Evolutionary conservation across 2,888 invertebrate species (phyloP).

Genomic region (Polyommatus icarus): DNA sequence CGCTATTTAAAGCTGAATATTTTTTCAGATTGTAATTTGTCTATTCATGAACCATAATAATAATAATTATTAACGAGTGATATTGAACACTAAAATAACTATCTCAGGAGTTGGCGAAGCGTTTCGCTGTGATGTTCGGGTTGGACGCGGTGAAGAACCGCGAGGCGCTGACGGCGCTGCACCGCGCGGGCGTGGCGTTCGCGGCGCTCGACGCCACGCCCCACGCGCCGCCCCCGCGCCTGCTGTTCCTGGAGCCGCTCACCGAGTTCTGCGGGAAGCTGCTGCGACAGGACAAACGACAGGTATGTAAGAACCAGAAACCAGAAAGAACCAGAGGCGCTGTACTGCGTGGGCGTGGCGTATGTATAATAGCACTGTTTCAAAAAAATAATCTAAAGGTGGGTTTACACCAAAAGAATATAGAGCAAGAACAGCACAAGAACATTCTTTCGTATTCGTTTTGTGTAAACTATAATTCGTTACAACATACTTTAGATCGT

Average conservation of each 20-base stretch:
- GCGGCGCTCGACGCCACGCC: slow-evolving; percentile 88
- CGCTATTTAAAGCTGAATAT: too few relatives aligned
- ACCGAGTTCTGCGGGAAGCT: slow-evolving; percentile 98
- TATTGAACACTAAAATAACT: background rate
- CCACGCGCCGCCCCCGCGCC: slow-evolving; percentile 89
- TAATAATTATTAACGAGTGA: too few relatives aligned
- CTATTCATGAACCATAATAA: too few relatives aligned
- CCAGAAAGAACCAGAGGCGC: too few relatives aligned
- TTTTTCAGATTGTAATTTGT: too few relatives aligned
- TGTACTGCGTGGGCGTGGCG: slow-evolving; percentile 96
- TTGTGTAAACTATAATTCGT: too few relatives aligned
- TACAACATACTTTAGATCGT: too few relatives aligned
- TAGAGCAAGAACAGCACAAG: too few relatives aligned
- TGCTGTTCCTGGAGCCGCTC: slow-evolving; percentile 96
- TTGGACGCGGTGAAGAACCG: slow-evolving; percentile 97
- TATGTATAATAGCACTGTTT: too few relatives aligned
- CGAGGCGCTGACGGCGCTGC: slow-evolving; percentile 96
- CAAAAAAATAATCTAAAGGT: too few relatives aligned
- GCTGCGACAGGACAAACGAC: slow-evolving; percentile 96
- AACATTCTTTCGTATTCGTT: too few relatives aligned
- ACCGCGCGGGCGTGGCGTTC: slow-evolving; percentile 96
- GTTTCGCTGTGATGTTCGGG: slow-evolving; percentile 98
- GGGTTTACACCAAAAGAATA: too few relatives aligned
- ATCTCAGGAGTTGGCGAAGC: slow-evolving; percentile 93
- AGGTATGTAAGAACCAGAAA: slow-evolving; percentile 96